These are phyloP conservation scores for Onychostoma macrolepis DNA, from an alignment of 2,113 vertebrate genomes.

Conservation along the genomic window DNA sequence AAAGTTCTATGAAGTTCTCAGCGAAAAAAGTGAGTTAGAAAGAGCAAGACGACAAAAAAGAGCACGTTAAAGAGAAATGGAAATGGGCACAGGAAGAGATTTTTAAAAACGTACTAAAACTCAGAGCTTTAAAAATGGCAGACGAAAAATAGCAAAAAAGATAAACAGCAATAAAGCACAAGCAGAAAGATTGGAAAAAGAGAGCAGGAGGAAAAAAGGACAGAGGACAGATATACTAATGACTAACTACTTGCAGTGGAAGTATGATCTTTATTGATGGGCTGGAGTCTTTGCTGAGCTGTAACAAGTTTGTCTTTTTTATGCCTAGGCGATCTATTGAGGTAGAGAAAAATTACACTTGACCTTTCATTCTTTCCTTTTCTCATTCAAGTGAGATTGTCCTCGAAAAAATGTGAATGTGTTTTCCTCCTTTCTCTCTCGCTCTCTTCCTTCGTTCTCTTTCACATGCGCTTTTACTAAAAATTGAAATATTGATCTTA, in stretches of 20 bases:
- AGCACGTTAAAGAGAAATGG: background rate
- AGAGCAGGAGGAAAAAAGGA: background rate
- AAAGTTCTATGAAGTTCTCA: conserved; percentile 40
- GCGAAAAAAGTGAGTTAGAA: conserved; percentile 39
- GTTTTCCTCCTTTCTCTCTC: conserved; percentile 64
- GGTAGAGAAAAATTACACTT: conserved; percentile 72
- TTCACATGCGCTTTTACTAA: conserved; percentile 72
- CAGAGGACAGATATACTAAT: conserved; percentile 45
- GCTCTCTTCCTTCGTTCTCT: conserved; percentile 50
- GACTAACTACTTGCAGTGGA: conserved; percentile 53
- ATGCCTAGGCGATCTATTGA: conserved; percentile 54
- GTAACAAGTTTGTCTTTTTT: conserved; percentile 65
- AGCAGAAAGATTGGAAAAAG: conserved; percentile 4
- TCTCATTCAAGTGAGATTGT: conserved; percentile 65
- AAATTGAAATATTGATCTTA: conserved; percentile 86
- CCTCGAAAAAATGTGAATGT: conserved; percentile 60
- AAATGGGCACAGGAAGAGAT: too few relatives aligned
- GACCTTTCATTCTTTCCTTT: conserved; percentile 69
- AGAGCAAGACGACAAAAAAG: background rate
- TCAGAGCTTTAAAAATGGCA: background rate
- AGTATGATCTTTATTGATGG: conserved; percentile 64
- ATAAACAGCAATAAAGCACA: background rate
- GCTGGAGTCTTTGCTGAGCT: conserved; percentile 57
- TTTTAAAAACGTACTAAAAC: background rate
- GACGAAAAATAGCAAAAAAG: background rate